These are phyloP conservation scores for Agonopterix heracliana DNA, from an alignment of 2,888 invertebrate species.

Conservation along the genomic window DNA sequence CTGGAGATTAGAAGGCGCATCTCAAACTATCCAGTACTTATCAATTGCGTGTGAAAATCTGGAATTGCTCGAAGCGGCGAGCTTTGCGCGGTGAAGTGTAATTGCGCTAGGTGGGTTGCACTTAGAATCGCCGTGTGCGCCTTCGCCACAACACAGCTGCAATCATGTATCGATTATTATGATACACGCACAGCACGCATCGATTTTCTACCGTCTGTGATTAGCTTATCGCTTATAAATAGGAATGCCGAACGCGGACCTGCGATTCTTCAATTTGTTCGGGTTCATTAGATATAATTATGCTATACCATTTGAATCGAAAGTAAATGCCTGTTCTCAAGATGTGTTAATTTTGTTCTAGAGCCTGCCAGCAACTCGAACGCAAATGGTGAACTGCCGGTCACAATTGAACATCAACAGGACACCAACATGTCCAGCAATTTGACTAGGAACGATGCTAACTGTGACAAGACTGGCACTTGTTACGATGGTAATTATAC, in stretches of 20 bases:
- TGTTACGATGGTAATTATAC: conserved; percentile 90
- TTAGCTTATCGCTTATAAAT: conserved; percentile 34
- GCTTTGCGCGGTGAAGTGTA: conserved; percentile 40
- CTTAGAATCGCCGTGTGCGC: conserved; percentile 34
- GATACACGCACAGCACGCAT: conserved; percentile 39
- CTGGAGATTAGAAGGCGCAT: conserved; percentile 13
- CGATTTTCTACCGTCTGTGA: conserved; percentile 31
- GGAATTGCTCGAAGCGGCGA: conserved; percentile 42
- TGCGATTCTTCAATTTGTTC: conserved; percentile 38
- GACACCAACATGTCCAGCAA: conserved; percentile 82
- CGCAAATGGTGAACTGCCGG: conserved; percentile 77
- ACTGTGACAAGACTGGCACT: conserved; percentile 96
- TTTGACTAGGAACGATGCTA: conserved; percentile 85
- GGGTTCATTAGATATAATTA: conserved; percentile 36
- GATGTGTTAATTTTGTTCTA: conserved; percentile 45
- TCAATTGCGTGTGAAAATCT: conserved; percentile 58
- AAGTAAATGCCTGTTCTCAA: not conserved
- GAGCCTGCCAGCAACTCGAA: conserved; percentile 64
- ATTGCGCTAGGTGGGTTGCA: conserved; percentile 49
- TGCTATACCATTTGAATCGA: not conserved
- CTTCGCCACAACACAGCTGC: conserved; percentile 31
- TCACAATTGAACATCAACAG: conserved; percentile 86
- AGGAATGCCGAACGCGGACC: conserved; percentile 20
- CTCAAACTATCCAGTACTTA: conserved; percentile 19
- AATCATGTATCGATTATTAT: conserved; percentile 63